phyloP scores from a whole-genome alignment of 1,140 invertebrate species.

The Neodiprion virginianus region DNA sequence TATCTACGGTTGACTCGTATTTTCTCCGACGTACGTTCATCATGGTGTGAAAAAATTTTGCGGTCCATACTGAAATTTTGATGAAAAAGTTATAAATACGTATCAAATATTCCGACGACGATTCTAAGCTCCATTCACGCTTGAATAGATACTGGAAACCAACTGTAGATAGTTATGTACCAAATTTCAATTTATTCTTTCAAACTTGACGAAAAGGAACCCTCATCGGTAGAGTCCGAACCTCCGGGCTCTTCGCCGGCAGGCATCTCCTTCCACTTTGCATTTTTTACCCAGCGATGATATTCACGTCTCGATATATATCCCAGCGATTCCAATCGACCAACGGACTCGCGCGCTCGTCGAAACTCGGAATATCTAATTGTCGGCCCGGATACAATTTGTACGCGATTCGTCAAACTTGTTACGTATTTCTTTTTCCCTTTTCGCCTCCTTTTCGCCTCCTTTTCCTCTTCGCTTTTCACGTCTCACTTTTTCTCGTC shows the following conservation, averaged over 20 bases:
- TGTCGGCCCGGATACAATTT: not conserved
- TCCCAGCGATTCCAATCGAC: not conserved
- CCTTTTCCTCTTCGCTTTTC: too few relatives aligned
- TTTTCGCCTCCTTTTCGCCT: not conserved
- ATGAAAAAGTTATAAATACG: too few relatives aligned
- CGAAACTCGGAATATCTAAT: not conserved
- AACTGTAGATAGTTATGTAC: too few relatives aligned
- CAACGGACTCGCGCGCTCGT: not conserved
- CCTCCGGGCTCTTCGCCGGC: not conserved
- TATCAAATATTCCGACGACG: too few relatives aligned
- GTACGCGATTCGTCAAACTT: conserved; percentile 2
- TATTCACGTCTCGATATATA: conserved; percentile 1
- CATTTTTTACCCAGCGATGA: not conserved
- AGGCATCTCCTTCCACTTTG: not conserved
- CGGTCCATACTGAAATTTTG: too few relatives aligned
- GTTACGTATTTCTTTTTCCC: not conserved
- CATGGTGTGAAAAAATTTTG: too few relatives aligned
- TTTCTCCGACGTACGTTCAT: too few relatives aligned
- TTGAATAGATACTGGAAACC: too few relatives aligned
- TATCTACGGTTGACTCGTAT: too few relatives aligned
- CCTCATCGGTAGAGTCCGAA: not conserved
- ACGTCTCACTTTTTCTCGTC: too few relatives aligned
- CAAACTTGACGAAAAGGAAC: not conserved
- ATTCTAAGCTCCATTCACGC: too few relatives aligned
- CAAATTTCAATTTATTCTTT: not conserved